Conservation (phyloP, 2,888 invertebrate species). For the Melieria omissa region DNA sequence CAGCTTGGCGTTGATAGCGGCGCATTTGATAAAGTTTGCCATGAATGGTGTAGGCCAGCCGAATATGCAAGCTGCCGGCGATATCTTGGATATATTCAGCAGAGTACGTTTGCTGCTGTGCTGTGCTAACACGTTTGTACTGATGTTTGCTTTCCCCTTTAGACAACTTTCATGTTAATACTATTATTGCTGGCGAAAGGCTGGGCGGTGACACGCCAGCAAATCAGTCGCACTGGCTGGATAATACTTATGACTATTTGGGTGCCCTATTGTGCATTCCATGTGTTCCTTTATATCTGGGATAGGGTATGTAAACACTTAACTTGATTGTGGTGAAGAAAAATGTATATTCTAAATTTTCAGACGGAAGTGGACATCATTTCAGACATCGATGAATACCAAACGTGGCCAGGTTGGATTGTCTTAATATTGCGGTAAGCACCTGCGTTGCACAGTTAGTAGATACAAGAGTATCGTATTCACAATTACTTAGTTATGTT, state of each 20-base stretch:
- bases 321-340: neutral
- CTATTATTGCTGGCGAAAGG: constrained; percentile 93
- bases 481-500: neutral
- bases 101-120: constrained; percentile 74
- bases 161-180: constrained; percentile 94
- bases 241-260: constrained; percentile 74
- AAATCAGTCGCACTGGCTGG: constrained; percentile 85
- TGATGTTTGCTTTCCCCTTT: constrained; percentile 54
- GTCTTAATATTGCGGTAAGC: constrained; percentile 79
- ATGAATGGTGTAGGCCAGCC: constrained; percentile 90
- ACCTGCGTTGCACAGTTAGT: too few relatives aligned
- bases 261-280: constrained; percentile 90
- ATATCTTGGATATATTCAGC: constrained; percentile 91
- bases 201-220: constrained; percentile 93
- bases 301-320: constrained; percentile 79
- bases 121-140: neutral
- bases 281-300: constrained; percentile 94
- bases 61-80: constrained; percentile 85
- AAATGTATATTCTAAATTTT: constrained; percentile 41
- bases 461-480: neutral
- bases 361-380: constrained; percentile 96
- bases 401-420: constrained; percentile 97
- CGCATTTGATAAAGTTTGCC: constrained; percentile 90
- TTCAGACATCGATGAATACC: constrained; percentile 96
- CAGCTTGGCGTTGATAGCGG: constrained; percentile 86